phyloP scores from a whole-genome alignment of 2,113 vertebrate genomes.

The Trinectes maculatus region DNA sequence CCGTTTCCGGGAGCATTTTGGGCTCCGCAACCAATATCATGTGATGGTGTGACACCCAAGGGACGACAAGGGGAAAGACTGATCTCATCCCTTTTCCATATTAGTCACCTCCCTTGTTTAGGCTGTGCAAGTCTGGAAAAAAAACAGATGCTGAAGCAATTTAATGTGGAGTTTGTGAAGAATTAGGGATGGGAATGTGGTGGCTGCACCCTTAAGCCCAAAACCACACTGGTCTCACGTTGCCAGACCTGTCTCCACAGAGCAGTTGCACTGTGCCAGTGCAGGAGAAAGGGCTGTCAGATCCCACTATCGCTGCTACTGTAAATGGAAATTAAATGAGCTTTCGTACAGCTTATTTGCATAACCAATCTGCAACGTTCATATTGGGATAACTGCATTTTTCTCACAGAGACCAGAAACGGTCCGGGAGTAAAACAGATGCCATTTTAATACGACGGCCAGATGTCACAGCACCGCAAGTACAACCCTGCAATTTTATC shows the following conservation, averaged over 20 bases:
- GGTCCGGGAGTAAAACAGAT: slow-evolving; percentile 11
- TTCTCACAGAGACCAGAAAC: slow-evolving; percentile 14
- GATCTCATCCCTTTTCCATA: slow-evolving; percentile 69
- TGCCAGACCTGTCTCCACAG: slow-evolving; percentile 53
- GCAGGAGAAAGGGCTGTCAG: slow-evolving; percentile 15
- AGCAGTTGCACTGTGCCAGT: slow-evolving; percentile 38
- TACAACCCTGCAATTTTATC: slow-evolving; percentile 27
- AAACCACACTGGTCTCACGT: slow-evolving; percentile 49
- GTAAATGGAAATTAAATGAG: slow-evolving; percentile 30
- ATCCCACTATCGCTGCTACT: slow-evolving; percentile 20
- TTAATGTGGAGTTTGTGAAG: slow-evolving; percentile 62
- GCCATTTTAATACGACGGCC: slow-evolving; percentile 15
- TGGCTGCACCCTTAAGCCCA: slow-evolving; percentile 61
- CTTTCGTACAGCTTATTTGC: slow-evolving; percentile 41
- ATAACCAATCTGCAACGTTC: slow-evolving; percentile 33
- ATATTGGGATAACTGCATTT: slow-evolving; percentile 20
- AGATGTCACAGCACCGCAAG: slow-evolving; percentile 43
- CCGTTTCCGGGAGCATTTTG: slow-evolving; percentile 37
- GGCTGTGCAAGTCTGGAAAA: slow-evolving; percentile 42
- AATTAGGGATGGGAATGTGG: slow-evolving; percentile 61
- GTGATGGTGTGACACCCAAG: slow-evolving; percentile 71
- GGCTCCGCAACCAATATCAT: slow-evolving; percentile 53
- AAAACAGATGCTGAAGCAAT: slow-evolving; percentile 69
- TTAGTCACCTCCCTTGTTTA: slow-evolving; percentile 67
- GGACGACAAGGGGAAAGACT: slow-evolving; percentile 65